These are phyloP conservation scores for Ctenoplectra terminalis DNA, from an alignment of 1,140 invertebrate genomes.

Conservation along the genomic window DNA sequence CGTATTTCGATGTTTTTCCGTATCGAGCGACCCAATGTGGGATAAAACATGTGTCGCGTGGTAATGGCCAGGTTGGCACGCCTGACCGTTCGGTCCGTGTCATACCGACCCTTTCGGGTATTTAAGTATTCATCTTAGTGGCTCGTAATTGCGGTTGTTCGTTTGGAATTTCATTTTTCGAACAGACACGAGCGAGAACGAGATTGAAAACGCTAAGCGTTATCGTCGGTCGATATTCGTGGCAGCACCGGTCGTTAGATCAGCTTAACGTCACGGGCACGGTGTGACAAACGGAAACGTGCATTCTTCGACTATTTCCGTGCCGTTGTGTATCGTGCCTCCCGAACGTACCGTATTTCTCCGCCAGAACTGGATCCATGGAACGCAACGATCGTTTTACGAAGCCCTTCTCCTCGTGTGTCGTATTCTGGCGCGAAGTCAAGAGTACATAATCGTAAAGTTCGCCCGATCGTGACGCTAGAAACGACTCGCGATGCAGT, in stretches of 20 bases:
- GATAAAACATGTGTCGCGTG: too few species aligned
- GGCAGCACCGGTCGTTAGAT: slow-evolving; percentile 3
- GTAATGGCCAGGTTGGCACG: not conserved
- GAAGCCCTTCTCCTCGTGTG: slow-evolving; percentile 8
- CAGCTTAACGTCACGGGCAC: not conserved
- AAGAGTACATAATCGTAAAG: slow-evolving; percentile 23
- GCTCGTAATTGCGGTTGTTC: too few species aligned
- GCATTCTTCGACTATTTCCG: slow-evolving; percentile 48
- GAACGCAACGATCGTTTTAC: slow-evolving; percentile 1
- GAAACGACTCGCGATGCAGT: not conserved
- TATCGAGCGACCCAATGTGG: not conserved
- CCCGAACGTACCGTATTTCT: slow-evolving; percentile 41
- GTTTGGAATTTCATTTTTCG: not conserved
- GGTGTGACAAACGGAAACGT: slow-evolving; percentile 52
- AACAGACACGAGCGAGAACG: too few species aligned
- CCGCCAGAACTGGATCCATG: slow-evolving; percentile 6
- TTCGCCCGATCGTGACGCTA: slow-evolving; percentile 3
- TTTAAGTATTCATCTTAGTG: not conserved
- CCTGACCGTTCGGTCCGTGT: not conserved
- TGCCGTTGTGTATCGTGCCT: slow-evolving; percentile 24
- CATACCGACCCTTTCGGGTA: not conserved
- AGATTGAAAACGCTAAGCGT: not conserved
- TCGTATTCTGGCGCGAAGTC: slow-evolving; percentile 20
- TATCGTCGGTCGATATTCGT: slow-evolving; percentile 10
- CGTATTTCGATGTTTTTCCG: not conserved